Percentiles rank a stretch among this genome's conserved stretches.
These are phyloP conservation scores for Euzophera pinguis DNA, from an alignment of 2,888 invertebrate species.

Conservation along the genomic window DNA sequence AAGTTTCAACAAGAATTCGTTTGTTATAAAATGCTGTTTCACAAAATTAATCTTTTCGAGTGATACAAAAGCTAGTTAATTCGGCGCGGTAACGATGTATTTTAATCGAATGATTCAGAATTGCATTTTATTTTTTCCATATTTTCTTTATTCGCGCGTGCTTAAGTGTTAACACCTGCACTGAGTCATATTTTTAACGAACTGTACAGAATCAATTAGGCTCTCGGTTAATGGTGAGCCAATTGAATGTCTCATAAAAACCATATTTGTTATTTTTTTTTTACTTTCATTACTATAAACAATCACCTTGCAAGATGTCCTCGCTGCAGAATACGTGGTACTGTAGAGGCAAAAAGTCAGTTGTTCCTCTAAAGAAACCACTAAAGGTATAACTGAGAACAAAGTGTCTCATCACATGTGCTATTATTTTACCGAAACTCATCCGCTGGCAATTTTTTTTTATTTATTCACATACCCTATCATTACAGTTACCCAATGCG, in stretches of 20 bases:
- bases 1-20: not conserved
- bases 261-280: not conserved
- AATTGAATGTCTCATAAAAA: not conserved
- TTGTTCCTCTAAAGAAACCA: too few species aligned
- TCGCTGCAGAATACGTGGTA: too few species aligned
- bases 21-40: not conserved
- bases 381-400: too few species aligned
- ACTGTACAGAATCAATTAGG: conserved; percentile 6
- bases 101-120: not conserved
- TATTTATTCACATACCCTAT: too few species aligned
- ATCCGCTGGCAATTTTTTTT: too few species aligned
- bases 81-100: not conserved
- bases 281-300: not conserved
- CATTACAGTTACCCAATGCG: too few species aligned
- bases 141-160: conserved; percentile 1
- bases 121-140: not conserved
- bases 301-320: too few species aligned
- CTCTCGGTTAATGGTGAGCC: not conserved
- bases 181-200: not conserved
- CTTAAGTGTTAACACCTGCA: conserved; percentile 2
- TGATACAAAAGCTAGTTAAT: not conserved
- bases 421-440: too few species aligned
- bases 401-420: too few species aligned
- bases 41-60: not conserved
- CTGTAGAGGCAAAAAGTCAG: too few species aligned